Evolutionary conservation across 2,113 vertebrate genomes (phyloP), one percentile per base, ranked within the genome.

Genomic region (Zeus faber): DNA sequence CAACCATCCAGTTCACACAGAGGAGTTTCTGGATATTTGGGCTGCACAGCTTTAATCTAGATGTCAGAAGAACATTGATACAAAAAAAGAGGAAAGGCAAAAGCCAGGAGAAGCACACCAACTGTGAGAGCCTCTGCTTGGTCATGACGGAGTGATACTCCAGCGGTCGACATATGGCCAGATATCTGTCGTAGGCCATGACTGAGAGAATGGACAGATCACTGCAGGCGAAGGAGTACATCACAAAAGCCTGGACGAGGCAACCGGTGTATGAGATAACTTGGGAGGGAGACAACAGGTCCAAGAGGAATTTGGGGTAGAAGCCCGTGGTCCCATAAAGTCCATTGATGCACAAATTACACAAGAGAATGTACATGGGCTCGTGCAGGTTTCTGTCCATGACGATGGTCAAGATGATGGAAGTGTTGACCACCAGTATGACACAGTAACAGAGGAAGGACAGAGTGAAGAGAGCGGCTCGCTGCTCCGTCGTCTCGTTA

Each of bases 361-460:
- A 54, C 35, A 61, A 11, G 16, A 67, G 49, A 29, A 61, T 39
- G 2, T 67, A 67, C 65, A 67, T 67, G 3, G 56, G 64, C 16
- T 67, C 27, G 51, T 67, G 56, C 8, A 67, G 49, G 2, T 43
- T 16, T 40, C 48, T 45, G 49, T 67, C 64, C 17, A 54, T 20
- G 21, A 48, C 23, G 37, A 67, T 48, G 27, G 52, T 20, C 9
- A 59, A 4, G 17, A 59, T 60, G 43, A 61, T n/a, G 23, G 29
- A 20, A 14, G 21, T 16, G 52, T 66, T 66, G 18, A 44, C 18
- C 41, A 44, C 10, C 41, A 44, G 9, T 21, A 44, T 44, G 6
- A 44, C 9, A 44, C 17, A 44, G 41, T 44, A 44, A 10, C 41
- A 44, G 11, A 44, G 18, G 20, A 44, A 20, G 2, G 41, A 9